Evolutionary conservation across 2,113 vertebrate genomes (phyloP).

Genomic region (Gallinago jamesoni): DNA sequence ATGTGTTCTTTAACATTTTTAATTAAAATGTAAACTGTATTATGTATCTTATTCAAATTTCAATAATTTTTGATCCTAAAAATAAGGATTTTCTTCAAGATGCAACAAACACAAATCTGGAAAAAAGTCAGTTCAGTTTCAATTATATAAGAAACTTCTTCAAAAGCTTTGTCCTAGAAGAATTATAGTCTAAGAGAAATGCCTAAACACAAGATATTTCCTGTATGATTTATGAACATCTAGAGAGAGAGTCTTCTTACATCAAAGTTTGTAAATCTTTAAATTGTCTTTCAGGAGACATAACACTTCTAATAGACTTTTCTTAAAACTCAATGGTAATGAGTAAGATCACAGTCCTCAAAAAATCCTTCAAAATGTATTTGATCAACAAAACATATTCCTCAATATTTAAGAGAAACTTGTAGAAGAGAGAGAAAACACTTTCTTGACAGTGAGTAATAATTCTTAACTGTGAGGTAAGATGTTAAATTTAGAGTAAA

Average conservation of each 20-base stretch:
- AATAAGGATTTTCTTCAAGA: not conserved
- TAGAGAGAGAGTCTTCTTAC: not conserved
- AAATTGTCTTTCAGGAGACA: not conserved
- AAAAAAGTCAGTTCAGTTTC: not conserved
- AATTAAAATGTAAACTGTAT: not conserved
- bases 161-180: not conserved
- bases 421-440: not conserved
- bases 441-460: not conserved
- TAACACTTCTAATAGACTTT: not conserved
- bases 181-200: not conserved
- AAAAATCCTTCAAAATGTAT: not conserved
- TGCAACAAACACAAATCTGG: not conserved
- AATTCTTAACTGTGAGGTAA: not conserved
- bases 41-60: not conserved
- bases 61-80: not conserved
- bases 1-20: not conserved
- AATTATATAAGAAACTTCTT: not conserved
- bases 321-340: not conserved
- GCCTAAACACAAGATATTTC: not conserved
- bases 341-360: not conserved
- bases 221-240: not conserved
- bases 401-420: not conserved
- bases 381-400: not conserved
- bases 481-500: not conserved
- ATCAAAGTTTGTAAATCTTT: not conserved